Base-by-base conservation (phyloP, 1,140 invertebrate species). In the Phymastichus coffea region DNA sequence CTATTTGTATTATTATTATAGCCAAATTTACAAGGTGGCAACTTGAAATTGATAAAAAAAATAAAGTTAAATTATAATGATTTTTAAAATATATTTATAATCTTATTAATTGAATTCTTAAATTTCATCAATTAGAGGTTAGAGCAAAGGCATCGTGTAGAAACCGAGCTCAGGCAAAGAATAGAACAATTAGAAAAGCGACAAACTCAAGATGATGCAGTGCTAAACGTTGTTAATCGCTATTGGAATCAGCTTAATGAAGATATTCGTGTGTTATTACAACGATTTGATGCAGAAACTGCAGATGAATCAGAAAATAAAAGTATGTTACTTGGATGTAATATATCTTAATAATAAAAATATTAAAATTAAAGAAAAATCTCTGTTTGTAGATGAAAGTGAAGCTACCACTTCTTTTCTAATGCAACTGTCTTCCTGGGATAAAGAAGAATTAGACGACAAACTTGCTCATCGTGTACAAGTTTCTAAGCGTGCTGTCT, bases 191-290 rank as follows among this genome's bases (percentile, higher is more conserved):
- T 99, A 63, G 95, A 99, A 75, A 97, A 97, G 76, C 81, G 96
- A 49, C 96, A 98, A 77, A 94, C 94, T 37, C 95, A 97, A 78
- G 96, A 98, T 80, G 97, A 99, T 85, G 94, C 95, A 63, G 95
- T 98, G 12, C 81, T 98, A 9, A 97, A 96, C 83, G 95, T 98
- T 58, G 94, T 99, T 8, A 99, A 99, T 82, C 84, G 96, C 61
- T 98, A 98, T 78, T 99, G 96, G 96, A 99, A 95, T 82, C 90
- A 95, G 73, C 81, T 97, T 12, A 96, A 99, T 83, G 96, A 99
- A 83, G 96, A 99, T 79, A 94, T 98, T 63, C 80, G 96, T 66
- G 89, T 98, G 26, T 75, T 98, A 22, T 79, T 98, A 57, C 95
- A 98, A 76, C 83, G 96, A 69, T 98, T 98, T 84, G 96, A 98